Conservation (phyloP, 2,888 invertebrate species). For the Scrobipalpa atriplicella region DNA sequence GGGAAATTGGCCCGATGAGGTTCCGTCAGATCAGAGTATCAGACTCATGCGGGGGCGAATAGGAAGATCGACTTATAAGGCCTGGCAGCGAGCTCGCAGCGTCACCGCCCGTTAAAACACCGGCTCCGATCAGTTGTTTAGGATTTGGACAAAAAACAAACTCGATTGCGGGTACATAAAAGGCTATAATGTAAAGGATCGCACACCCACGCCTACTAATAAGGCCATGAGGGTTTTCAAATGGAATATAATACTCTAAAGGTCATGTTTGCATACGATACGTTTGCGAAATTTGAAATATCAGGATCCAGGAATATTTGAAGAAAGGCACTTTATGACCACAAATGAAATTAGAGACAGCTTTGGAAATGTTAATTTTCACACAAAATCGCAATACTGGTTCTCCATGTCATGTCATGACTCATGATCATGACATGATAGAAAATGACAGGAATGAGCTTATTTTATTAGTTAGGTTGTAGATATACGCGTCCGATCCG, state of each 20-base stretch:
- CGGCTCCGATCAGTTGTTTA: constrained; percentile 54
- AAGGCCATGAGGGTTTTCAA: constrained; percentile 37
- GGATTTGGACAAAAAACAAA: constrained; percentile 62
- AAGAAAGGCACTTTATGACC: background rate
- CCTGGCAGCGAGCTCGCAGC: constrained; percentile 46
- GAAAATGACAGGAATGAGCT: too few species aligned
- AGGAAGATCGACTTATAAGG: constrained; percentile 77
- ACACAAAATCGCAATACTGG: too few species aligned
- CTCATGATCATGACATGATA: too few species aligned
- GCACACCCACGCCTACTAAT: constrained; percentile 55
- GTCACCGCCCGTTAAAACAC: constrained; percentile 68
- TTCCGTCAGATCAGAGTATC: constrained; percentile 54
- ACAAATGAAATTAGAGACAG: too few species aligned
- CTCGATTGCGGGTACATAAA: constrained; percentile 66
- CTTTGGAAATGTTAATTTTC: too few species aligned
- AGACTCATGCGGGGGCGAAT: constrained; percentile 73
- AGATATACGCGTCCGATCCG: too few species aligned
- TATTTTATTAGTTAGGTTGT: too few species aligned
- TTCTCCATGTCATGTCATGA: too few species aligned
- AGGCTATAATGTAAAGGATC: constrained; percentile 67
- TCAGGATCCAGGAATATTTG: background rate
- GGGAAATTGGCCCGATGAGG: constrained; percentile 57
- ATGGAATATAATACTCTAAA: constrained; percentile 34
- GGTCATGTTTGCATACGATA: constrained; percentile 12
- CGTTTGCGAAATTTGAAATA: background rate